These are phyloP conservation scores for Pachyrhynchus sulphureomaculatus DNA, from an alignment of 1,140 invertebrate genomes.

Conservation along the genomic window DNA sequence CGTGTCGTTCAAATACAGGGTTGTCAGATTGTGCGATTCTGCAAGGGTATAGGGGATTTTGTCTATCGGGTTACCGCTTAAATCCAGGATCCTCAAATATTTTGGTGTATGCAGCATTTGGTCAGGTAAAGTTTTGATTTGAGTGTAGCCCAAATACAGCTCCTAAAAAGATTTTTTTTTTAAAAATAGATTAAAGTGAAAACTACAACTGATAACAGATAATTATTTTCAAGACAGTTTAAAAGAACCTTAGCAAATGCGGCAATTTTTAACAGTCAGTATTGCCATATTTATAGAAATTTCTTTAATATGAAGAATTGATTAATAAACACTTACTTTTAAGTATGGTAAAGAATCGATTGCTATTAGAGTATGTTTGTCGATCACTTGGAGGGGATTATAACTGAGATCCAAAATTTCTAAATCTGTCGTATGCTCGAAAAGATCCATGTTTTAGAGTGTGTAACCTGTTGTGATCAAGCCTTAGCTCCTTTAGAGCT, in stretches of 20 bases:
- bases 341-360: conserved; percentile 63
- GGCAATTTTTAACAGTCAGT: too few species aligned
- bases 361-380: conserved; percentile 61
- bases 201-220: too few species aligned
- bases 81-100: conserved; percentile 62
- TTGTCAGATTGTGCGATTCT: conserved; percentile 59
- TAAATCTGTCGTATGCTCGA: conserved; percentile 65
- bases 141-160: conserved; percentile 67
- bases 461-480: conserved; percentile 67
- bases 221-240: too few species aligned
- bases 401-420: conserved; percentile 64
- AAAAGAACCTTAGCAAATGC: too few species aligned
- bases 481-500: conserved; percentile 61
- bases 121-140: conserved; percentile 61
- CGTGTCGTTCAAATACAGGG: conserved; percentile 68
- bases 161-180: too few species aligned
- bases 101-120: conserved; percentile 66
- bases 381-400: conserved; percentile 66
- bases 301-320: not conserved
- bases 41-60: conserved; percentile 61
- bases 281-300: too few species aligned
- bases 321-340: conserved; percentile 57
- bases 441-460: conserved; percentile 67
- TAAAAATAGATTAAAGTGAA: too few species aligned
- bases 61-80: conserved; percentile 68